A percentile compares a stretch with the other conserved stretches of the same genome.
phyloP scores from a whole-genome alignment of 2,113 vertebrate genomes.

The Siniperca knerii region DNA sequence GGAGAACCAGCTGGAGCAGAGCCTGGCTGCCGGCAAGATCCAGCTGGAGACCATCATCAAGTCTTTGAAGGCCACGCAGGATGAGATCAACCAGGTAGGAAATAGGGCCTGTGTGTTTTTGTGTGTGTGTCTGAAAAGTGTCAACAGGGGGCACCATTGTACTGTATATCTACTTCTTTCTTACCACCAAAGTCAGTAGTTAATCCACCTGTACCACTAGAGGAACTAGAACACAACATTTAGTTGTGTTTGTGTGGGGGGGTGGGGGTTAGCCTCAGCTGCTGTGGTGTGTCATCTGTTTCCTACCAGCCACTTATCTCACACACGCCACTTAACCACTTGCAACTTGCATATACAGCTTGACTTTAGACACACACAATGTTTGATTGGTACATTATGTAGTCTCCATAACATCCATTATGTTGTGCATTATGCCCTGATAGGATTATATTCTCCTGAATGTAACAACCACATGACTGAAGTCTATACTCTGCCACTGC shows the following conservation, averaged over 20 bases:
- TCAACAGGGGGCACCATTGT: conserved; percentile 46
- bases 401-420: not conserved
- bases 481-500: not conserved
- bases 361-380: not conserved
- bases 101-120: not conserved
- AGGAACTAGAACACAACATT: not conserved
- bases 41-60: conserved; percentile 98
- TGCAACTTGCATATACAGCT: not conserved
- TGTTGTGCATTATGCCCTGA: not conserved
- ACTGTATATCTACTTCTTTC: not conserved
- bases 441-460: not conserved
- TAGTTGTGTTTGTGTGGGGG: not conserved
- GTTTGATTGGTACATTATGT: not conserved
- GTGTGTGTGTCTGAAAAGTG: conserved; percentile 8
- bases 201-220: not conserved
- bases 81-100: conserved; percentile 97
- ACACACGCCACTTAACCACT: not conserved
- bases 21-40: conserved; percentile 93
- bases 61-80: conserved; percentile 95
- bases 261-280: not conserved
- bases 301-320: not conserved
- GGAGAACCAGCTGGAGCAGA: conserved; percentile 95
- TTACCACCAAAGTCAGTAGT: not conserved
- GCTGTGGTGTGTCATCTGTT: not conserved
- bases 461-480: not conserved